phyloP scores from a whole-genome alignment of 2,797 vertebrate genomes.

The Acanthis flammea region DNA sequence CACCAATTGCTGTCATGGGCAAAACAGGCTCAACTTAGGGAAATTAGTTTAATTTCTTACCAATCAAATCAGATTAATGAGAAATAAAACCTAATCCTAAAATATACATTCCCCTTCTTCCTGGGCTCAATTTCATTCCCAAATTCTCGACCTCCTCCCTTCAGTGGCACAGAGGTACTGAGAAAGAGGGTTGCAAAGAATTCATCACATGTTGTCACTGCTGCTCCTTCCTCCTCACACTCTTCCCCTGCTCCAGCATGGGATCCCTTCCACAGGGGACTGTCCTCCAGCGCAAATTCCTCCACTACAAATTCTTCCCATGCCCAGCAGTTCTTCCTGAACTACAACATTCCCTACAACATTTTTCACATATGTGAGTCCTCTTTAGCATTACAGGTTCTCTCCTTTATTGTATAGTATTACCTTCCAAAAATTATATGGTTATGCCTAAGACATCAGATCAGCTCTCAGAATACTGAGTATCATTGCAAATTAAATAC shows the following conservation, averaged over 20 bases:
- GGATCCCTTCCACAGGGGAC: background rate
- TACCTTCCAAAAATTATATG: background rate
- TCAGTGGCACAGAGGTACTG: background rate
- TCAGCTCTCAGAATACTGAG: background rate
- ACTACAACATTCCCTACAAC: too few relatives aligned
- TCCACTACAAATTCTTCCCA: fast-evolving
- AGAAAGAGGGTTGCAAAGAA: background rate
- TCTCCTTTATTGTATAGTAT: background rate
- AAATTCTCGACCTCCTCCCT: background rate
- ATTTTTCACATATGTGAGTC: background rate
- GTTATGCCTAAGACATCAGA: background rate
- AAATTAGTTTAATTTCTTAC: background rate
- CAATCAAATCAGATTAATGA: background rate
- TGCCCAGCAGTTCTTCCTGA: background rate
- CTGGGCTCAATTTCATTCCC: background rate
- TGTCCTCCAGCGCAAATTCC: too few relatives aligned
- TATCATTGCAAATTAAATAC: background rate
- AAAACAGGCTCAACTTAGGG: background rate
- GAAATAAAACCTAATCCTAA: background rate
- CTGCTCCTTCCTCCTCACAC: background rate
- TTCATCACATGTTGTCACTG: background rate
- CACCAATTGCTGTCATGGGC: background rate
- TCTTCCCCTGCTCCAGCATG: background rate
- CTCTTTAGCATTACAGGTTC: background rate
- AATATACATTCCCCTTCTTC: background rate